Percentiles rank a stretch among this genome's conserved stretches.
These are phyloP conservation scores for Rhynchotus rufescens DNA, from an alignment of 2,797 vertebrate species.

Conservation along the genomic window DNA sequence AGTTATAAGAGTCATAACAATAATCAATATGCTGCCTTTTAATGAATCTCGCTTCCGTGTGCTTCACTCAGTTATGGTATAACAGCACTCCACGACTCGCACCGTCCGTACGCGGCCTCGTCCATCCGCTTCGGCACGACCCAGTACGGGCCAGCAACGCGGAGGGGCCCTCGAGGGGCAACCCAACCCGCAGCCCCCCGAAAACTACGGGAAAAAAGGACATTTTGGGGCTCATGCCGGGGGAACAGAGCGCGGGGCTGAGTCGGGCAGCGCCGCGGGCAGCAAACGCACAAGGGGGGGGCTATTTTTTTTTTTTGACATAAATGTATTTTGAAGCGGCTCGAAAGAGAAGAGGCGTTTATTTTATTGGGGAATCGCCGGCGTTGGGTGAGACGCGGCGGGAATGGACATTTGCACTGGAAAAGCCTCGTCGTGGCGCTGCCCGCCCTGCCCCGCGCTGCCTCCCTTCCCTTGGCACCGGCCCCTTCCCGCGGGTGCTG, in stretches of 20 bases:
- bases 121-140: slow-evolving; percentile 75
- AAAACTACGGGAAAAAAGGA: too few species aligned
- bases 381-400: slow-evolving; percentile 36
- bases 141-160: slow-evolving; percentile 74
- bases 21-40: slow-evolving; percentile 88
- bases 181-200: slow-evolving; percentile 63
- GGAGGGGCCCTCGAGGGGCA: slow-evolving; percentile 84
- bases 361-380: slow-evolving; percentile 76
- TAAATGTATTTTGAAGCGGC: slow-evolving; percentile 79
- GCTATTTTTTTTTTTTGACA: slow-evolving; percentile 83
- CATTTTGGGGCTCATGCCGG: too few species aligned
- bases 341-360: slow-evolving; percentile 62
- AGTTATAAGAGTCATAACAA: slow-evolving; percentile 82
- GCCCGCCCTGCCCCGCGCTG: too few species aligned
- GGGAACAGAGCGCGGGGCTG: too few species aligned
- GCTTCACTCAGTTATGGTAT: slow-evolving; percentile 78
- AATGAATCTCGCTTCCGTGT: slow-evolving; percentile 84
- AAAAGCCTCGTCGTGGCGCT: too few species aligned
- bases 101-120: slow-evolving; percentile 75
- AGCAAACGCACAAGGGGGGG: slow-evolving; percentile 57
- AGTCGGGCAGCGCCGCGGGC: too few species aligned
- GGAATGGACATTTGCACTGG: too few species aligned
- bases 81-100: slow-evolving; percentile 72
- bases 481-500: too few species aligned
- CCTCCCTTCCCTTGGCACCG: too few species aligned